Percentiles rank a stretch among this genome's conserved stretches.
Conservation (phyloP, 2,113 vertebrate species). For the Bufo gargarizans region DNA sequence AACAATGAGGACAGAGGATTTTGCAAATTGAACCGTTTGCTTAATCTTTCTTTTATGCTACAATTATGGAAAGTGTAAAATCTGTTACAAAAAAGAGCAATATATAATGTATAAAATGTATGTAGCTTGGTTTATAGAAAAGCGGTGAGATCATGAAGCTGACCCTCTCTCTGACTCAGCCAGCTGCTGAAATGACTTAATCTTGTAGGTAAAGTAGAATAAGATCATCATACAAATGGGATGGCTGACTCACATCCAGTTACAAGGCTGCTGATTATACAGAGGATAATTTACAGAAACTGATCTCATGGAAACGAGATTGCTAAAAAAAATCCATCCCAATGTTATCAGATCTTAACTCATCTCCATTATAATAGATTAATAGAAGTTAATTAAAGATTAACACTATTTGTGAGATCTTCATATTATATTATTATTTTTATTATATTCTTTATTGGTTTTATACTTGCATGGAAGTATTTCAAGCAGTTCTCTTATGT, state of each 20-base stretch:
- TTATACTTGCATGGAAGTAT: too few relatives aligned
- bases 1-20: not conserved
- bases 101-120: not conserved
- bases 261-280: not conserved
- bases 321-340: not conserved
- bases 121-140: not conserved
- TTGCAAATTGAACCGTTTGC: not conserved
- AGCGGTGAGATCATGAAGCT: not conserved
- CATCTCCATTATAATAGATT: too few relatives aligned
- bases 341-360: not conserved
- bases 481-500: too few relatives aligned
- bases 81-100: not conserved
- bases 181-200: not conserved
- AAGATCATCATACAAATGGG: not conserved
- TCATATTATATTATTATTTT: too few relatives aligned
- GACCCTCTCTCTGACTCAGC: not conserved
- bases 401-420: too few relatives aligned
- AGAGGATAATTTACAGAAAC: not conserved
- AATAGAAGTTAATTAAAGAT: too few relatives aligned
- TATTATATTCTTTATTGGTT: too few relatives aligned
- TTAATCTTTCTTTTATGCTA: not conserved
- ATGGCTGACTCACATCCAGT: not conserved
- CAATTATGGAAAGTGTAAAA: not conserved
- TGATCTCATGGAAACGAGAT: not conserved
- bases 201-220: not conserved